Evolutionary conservation across 2,113 vertebrate genomes (phyloP).

Genomic region (Recurvirostra avosetta): DNA sequence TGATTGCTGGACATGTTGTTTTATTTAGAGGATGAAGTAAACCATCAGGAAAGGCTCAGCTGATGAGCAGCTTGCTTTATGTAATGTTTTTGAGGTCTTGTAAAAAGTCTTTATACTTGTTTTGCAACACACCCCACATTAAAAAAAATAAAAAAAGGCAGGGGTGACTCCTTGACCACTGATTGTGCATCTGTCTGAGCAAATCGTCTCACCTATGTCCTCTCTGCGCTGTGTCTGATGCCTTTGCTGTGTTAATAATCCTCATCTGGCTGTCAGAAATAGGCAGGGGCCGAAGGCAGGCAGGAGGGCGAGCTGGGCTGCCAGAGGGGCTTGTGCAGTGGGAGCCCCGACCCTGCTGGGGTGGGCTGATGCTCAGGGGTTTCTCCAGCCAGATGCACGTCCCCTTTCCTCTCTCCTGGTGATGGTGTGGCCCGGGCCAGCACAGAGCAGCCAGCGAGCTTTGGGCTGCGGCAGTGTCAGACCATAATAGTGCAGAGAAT

Average conservation of each 20-base stretch:
- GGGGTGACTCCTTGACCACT: neutral
- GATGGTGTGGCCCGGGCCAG: neutral
- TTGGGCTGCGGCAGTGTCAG: neutral
- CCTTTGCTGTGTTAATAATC: neutral
- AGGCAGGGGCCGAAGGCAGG: neutral
- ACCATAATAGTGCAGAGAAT: rapidly evolving
- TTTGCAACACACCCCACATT: no score
- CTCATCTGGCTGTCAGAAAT: neutral
- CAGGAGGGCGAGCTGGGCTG: neutral
- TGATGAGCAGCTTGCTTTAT: neutral
- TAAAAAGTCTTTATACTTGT: neutral
- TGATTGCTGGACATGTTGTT: neutral
- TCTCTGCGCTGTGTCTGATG: neutral
- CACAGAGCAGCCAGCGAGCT: neutral
- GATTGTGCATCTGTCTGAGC: neutral
- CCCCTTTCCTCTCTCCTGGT: neutral
- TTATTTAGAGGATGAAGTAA: slow-evolving; percentile 23
- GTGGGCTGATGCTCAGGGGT: neutral
- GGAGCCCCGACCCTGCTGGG: neutral
- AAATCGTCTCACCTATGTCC: neutral
- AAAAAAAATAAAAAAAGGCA: no score
- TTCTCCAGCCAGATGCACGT: neutral
- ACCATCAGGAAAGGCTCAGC: neutral
- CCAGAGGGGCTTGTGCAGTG: neutral
- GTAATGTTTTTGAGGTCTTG: neutral